phyloP scores from a whole-genome alignment of 2,113 vertebrate genomes.

The Corydoras maculifer region DNA sequence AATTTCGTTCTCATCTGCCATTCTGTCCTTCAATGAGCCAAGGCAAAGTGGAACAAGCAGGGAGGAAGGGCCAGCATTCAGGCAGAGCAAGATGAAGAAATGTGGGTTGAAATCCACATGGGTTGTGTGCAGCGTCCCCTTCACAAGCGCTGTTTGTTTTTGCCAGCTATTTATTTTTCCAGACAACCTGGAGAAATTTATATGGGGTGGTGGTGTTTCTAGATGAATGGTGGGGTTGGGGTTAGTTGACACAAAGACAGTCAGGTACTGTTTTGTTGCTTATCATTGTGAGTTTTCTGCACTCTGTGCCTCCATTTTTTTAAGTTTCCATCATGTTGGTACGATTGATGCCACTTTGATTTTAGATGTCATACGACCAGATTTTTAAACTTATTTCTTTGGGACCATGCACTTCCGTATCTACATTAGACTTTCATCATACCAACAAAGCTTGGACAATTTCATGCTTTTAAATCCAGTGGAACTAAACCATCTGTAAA shows the following conservation, averaged over 20 bases:
- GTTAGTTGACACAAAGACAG: constrained; percentile 62
- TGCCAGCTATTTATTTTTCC: constrained; percentile 41
- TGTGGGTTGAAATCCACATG: neutral
- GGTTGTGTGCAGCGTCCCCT: constrained; percentile 9
- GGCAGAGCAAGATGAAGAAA: constrained; percentile 28
- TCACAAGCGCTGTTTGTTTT: constrained; percentile 37
- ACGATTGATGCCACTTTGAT: constrained; percentile 46
- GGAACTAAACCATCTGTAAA: constrained; percentile 24
- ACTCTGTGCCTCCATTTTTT: too few relatives aligned
- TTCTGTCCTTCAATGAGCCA: constrained; percentile 43
- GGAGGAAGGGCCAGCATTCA: constrained; percentile 19
- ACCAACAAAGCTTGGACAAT: constrained; percentile 42
- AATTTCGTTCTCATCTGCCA: constrained; percentile 47
- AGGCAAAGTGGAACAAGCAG: constrained; percentile 37
- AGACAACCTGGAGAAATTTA: constrained; percentile 46
- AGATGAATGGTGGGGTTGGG: constrained; percentile 47
- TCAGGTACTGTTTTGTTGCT: constrained; percentile 65
- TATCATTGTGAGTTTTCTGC: constrained; percentile 12
- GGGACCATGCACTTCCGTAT: constrained; percentile 27
- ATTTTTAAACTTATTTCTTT: neutral
- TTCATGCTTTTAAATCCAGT: constrained; percentile 23
- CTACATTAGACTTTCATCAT: constrained; percentile 1
- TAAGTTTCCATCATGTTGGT: constrained; percentile 54
- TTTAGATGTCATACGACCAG: neutral
- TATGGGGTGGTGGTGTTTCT: neutral